Evolutionary conservation across 2,113 vertebrate species (phyloP).

Genomic region (Gasterosteus nipponicus): DNA sequence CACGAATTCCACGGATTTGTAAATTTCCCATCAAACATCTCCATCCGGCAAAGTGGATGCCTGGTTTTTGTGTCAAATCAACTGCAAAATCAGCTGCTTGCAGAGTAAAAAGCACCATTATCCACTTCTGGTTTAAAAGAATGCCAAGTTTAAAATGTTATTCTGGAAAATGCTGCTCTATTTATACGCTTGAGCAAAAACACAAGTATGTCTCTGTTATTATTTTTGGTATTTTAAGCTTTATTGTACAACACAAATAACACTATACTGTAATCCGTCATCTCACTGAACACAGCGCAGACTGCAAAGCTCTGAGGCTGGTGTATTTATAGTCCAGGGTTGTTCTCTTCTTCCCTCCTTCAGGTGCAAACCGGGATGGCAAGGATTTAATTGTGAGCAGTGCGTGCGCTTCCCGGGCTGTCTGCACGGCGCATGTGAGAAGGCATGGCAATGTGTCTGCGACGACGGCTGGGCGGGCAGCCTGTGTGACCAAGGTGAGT

Average conservation of each 20-base stretch:
- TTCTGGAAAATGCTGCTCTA: neutral
- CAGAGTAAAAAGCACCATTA: constrained; percentile 20
- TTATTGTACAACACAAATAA: neutral
- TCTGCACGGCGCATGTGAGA: constrained; percentile 86
- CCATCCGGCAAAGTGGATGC: constrained; percentile 22
- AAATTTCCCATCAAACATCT: constrained; percentile 11
- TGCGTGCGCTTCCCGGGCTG: constrained; percentile 91
- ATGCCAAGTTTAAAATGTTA: neutral
- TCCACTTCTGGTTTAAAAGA: constrained; percentile 16
- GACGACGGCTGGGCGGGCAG: constrained; percentile 91
- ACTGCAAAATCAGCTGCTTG: constrained; percentile 47
- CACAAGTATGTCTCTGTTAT: neutral
- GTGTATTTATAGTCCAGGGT: constrained; percentile 44
- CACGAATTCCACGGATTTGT: constrained; percentile 19
- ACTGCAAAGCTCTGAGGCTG: constrained; percentile 12
- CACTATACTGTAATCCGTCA: neutral
- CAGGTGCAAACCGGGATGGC: constrained; percentile 94
- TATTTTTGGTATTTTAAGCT: constrained; percentile 1
- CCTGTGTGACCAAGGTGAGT: constrained; percentile 91
- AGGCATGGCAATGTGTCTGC: constrained; percentile 93
- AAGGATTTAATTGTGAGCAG: constrained; percentile 86
- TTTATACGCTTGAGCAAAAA: neutral
- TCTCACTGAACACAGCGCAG: neutral
- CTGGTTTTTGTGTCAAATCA: constrained; percentile 8
- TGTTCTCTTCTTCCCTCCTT: constrained; percentile 30